These are phyloP conservation scores for Lepidotrigona ventralis DNA, from an alignment of 1,140 invertebrate genomes.

Conservation along the genomic window DNA sequence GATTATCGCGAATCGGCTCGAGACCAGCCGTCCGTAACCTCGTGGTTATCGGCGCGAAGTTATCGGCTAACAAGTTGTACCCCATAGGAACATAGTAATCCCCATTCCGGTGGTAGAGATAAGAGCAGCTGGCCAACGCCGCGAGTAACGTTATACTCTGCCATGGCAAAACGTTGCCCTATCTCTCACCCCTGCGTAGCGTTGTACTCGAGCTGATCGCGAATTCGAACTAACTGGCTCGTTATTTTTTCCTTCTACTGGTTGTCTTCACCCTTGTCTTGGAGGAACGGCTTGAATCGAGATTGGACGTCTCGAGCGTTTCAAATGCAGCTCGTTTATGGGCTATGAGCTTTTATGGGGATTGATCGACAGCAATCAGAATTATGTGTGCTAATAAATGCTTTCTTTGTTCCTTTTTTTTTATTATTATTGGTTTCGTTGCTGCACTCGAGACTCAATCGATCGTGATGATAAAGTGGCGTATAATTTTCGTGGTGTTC, in stretches of 20 bases:
- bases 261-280: background rate
- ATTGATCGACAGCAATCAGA: background rate
- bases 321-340: background rate
- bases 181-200: conserved; percentile 38
- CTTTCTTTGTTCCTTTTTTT: background rate
- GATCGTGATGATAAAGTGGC: too few relatives aligned
- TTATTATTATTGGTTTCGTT: background rate
- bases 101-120: conserved; percentile 44
- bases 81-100: conserved; percentile 51
- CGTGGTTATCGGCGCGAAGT: conserved; percentile 31
- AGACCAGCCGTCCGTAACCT: conserved; percentile 30
- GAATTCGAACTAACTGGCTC: background rate
- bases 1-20: conserved; percentile 42
- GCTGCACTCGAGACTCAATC: background rate
- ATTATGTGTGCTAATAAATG: background rate
- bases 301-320: background rate
- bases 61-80: conserved; percentile 54
- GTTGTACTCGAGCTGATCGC: conserved; percentile 16
- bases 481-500: background rate
- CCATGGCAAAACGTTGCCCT: conserved; percentile 27
- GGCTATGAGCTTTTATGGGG: too few relatives aligned
- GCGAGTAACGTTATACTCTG: conserved; percentile 17
- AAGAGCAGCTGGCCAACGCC: conserved; percentile 25
- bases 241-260: background rate
- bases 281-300: background rate